phyloP scores from a whole-genome alignment of 1,140 invertebrate species.

The Drosophila setifemur region DNA sequence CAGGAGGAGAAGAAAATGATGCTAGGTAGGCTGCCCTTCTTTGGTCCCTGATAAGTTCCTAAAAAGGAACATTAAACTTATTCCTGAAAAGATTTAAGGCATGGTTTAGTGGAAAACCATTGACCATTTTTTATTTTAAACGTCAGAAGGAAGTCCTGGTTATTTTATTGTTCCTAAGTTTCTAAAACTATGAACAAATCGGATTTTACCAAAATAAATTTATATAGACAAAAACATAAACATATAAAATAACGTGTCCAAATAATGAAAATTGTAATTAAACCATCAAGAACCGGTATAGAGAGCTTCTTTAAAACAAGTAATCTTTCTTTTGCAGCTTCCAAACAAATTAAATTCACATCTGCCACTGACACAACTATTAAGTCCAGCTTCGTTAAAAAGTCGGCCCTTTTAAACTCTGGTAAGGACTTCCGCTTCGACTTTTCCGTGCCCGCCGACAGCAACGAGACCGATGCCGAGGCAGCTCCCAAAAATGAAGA shows the following conservation, averaged over 20 bases:
- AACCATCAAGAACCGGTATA: too few relatives aligned
- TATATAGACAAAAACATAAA: too few relatives aligned
- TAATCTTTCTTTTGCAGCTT: constrained; percentile 40
- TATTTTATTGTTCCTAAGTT: too few relatives aligned
- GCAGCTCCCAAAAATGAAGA: too few relatives aligned
- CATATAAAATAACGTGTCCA: neutral
- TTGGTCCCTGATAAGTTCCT: neutral
- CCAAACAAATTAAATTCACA: constrained; percentile 83
- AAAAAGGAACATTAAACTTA: neutral
- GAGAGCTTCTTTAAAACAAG: neutral
- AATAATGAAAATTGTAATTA: neutral
- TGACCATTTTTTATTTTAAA: too few relatives aligned
- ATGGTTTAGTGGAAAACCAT: too few relatives aligned
- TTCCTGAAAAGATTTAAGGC: too few relatives aligned
- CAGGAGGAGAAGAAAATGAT: constrained; percentile 87
- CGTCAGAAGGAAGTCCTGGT: too few relatives aligned
- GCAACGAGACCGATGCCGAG: constrained; percentile 10
- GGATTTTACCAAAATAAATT: too few relatives aligned
- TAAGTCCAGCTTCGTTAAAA: constrained; percentile 85
- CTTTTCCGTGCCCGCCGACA: constrained; percentile 57
- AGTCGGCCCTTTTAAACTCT: constrained; percentile 81
- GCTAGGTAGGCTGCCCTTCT: constrained; percentile 81
- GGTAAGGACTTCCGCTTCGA: constrained; percentile 82
- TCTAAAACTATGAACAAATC: too few relatives aligned
- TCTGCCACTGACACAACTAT: constrained; percentile 63